phyloP scores from a whole-genome alignment of 53 echinoderm and acorn worm genomes.

The Crossaster papposus region DNA sequence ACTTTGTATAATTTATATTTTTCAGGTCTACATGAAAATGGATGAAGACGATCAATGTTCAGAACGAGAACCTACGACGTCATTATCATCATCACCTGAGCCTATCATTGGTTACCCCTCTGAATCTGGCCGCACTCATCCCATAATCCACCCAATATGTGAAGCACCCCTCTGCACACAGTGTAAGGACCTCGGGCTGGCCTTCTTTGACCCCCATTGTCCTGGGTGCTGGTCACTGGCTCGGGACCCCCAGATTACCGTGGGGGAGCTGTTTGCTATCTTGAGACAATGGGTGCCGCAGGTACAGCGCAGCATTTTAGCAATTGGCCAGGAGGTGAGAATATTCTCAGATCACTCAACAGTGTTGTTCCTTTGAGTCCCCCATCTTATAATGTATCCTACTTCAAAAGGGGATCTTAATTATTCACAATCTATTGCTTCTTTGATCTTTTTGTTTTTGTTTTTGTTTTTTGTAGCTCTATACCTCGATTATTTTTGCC shows the following conservation, averaged over 20 bases:
- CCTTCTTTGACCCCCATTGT: constrained; percentile 73
- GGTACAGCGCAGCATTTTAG: constrained; percentile 53
- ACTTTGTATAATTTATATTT: background rate
- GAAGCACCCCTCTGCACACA: constrained; percentile 63
- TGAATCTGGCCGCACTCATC: constrained; percentile 19
- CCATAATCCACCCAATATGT: constrained; percentile 41
- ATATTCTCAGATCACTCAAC: no score
- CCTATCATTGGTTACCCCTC: background rate
- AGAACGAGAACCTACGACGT: background rate
- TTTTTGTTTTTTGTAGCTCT: no score
- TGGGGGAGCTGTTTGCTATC: constrained; percentile 67
- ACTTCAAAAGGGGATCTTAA: no score
- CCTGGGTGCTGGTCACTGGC: constrained; percentile 61
- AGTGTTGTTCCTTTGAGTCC: no score
- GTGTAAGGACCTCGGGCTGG: constrained; percentile 53
- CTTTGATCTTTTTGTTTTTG: no score
- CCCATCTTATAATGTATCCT: background rate
- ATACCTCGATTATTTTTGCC: no score
- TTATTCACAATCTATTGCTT: no score
- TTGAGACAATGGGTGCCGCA: constrained; percentile 74
- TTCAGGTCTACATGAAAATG: constrained; percentile 13
- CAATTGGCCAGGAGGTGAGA: constrained; percentile 69
- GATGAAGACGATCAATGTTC: constrained; percentile 12
- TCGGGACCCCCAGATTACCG: constrained; percentile 42
- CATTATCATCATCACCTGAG: background rate